These are phyloP conservation scores for Eupithecia pulchellata DNA, from an alignment of 2,888 invertebrate genomes.

Conservation along the genomic window DNA sequence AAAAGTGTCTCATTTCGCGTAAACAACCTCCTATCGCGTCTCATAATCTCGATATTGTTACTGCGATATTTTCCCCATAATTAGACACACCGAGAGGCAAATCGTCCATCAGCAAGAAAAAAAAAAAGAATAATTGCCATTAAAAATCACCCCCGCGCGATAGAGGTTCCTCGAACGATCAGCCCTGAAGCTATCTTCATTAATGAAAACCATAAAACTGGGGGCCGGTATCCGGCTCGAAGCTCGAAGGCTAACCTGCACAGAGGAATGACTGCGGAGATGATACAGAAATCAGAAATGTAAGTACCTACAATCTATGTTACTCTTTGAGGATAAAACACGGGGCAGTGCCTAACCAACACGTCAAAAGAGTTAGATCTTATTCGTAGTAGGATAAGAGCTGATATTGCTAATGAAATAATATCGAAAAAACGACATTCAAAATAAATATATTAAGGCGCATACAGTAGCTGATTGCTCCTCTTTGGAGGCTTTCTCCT, in stretches of 20 bases:
- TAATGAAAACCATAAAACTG: constrained; percentile 80
- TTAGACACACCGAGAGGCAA: constrained; percentile 46
- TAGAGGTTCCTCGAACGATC: constrained; percentile 66
- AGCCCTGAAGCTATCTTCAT: constrained; percentile 78
- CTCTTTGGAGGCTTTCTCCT: no score
- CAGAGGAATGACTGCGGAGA: constrained; percentile 17
- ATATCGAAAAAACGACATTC: neutral
- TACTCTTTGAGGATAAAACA: constrained; percentile 7
- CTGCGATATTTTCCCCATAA: constrained; percentile 39
- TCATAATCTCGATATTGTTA: constrained; percentile 28
- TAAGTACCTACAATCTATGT: constrained; percentile 10
- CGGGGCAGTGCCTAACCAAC: neutral
- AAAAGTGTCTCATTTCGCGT: neutral
- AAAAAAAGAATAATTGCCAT: constrained; percentile 62
- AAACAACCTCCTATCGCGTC: constrained; percentile 13
- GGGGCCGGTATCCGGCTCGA: constrained; percentile 68
- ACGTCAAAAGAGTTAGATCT: neutral
- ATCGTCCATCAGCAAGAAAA: constrained; percentile 55
- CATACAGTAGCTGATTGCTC: no score
- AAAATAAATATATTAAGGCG: neutral
- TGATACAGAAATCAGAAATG: constrained; percentile 10
- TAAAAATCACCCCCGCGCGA: constrained; percentile 69
- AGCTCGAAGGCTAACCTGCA: constrained; percentile 58
- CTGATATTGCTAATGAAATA: neutral
- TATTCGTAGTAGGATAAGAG: neutral